Evolutionary conservation across 2,113 vertebrate species (phyloP).

Genomic region (Baryphthengus martii): DNA sequence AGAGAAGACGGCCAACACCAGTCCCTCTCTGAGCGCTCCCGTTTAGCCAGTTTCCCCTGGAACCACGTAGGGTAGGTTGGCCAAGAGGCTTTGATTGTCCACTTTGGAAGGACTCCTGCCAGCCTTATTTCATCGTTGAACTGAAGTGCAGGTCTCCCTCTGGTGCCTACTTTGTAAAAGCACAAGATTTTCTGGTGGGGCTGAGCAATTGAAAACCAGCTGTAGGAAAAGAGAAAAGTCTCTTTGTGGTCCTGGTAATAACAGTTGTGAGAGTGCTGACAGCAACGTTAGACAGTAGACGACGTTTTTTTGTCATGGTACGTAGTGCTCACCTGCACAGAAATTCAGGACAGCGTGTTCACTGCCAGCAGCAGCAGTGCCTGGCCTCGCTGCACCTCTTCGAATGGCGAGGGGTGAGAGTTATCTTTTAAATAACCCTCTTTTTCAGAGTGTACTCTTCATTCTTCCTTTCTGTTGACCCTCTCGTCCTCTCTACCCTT

Average conservation of each 20-base stretch:
- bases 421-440: background rate
- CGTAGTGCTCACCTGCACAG: background rate
- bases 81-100: constrained; percentile 6
- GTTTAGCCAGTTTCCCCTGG: background rate
- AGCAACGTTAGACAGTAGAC: background rate
- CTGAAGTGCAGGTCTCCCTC: constrained; percentile 62
- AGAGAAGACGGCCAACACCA: background rate
- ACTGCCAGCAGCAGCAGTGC: background rate
- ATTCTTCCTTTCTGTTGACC: background rate
- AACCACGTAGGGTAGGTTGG: background rate
- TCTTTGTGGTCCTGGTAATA: constrained; percentile 25
- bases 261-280: background rate
- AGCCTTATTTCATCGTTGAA: constrained; percentile 11
- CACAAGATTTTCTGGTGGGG: constrained; percentile 47
- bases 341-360: background rate
- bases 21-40: background rate
- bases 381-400: background rate
- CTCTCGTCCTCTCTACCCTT: background rate
- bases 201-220: constrained; percentile 9
- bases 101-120: background rate
- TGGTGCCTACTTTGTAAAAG: constrained; percentile 59
- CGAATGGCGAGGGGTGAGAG: background rate
- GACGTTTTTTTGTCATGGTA: background rate
- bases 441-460: background rate
- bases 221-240: constrained; percentile 31